Conservation (phyloP, 2,113 vertebrate species). For the Empidonax alnorum region DNA sequence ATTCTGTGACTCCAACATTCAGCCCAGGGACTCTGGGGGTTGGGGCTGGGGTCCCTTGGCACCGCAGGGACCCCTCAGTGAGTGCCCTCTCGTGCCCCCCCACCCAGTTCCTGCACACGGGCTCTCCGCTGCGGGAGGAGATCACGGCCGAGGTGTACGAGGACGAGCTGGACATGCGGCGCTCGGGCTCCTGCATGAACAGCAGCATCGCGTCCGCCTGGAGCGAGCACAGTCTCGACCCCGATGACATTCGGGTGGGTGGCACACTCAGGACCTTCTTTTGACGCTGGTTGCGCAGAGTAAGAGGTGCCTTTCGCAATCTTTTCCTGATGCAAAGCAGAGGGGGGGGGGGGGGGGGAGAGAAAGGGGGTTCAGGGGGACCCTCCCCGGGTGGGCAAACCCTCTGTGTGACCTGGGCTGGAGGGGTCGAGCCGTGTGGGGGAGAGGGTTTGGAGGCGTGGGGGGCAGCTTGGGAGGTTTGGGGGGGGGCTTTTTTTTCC, state of each 20-base stretch:
- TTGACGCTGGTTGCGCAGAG: conserved; percentile 59
- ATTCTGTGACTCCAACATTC: fast-evolving
- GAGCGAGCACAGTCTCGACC: conserved; percentile 91
- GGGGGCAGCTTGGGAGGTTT: background rate
- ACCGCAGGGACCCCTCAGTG: fast-evolving
- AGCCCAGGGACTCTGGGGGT: fast-evolving
- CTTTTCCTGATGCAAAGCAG: conserved; percentile 42
- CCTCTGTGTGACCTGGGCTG: fast-evolving
- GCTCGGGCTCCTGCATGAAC: conserved; percentile 85
- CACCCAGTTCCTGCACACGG: conserved; percentile 82
- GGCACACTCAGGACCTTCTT: conserved; percentile 61
- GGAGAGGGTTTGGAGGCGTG: background rate
- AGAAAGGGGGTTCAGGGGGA: background rate
- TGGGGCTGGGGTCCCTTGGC: fast-evolving
- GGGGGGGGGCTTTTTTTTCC: background rate
- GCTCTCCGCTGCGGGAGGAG: conserved; percentile 83
- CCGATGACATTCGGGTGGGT: conserved; percentile 93
- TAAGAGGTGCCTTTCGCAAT: conserved; percentile 66
- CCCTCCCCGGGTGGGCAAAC: background rate
- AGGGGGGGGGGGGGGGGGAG: background rate
- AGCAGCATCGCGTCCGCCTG: conserved; percentile 91
- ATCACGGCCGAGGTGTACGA: conserved; percentile 92
- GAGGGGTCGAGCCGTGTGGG: background rate
- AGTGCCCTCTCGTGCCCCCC: fast-evolving
- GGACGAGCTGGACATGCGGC: conserved; percentile 89